Base-by-base conservation (phyloP, 1,140 invertebrate genomes). In the Papilio aristodemus region DNA sequence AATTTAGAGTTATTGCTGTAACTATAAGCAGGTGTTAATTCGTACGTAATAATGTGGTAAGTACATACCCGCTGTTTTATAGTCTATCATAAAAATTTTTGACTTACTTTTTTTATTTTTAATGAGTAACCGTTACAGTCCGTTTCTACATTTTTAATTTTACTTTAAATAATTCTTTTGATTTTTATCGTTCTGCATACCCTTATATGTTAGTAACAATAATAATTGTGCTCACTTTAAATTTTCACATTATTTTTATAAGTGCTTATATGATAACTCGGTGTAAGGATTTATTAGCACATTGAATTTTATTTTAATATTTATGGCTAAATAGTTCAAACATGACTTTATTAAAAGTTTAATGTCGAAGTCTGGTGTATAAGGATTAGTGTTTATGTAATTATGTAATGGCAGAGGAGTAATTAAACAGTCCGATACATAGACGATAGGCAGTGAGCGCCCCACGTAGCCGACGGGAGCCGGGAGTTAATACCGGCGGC, bases 401-500 rank as follows among this genome's bases (percentile, higher is more conserved):
- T 32, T 32, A 32, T 32, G 27, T 32, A 32, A 25, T 22, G 46
- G 17, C 22, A 54, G 46, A 54, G 46, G 19, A 22, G 10, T 54
- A 54, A 54, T 54, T 54, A 54, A 54, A 54, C 46, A 54, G 46
- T 54, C 46, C 46, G 17, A 54, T 54, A 54, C 46, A 22, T 54
- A 54, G 9, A 19, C 46, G 22, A 22, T 54, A 54, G 9, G 46
- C 46, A 54, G 46, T 10, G 9, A 54, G 46, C 17, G 19, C 46
- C 46, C 46, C 19, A 22, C 46, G 9, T 25, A 8, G 46, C 46
- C 39, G 67, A 37, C 11, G 46, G 46, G 9, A 19, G 46, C 10
- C 32, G 37, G 32, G 70, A 72, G 64, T 41, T 69, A 68, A 74
- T 58, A 71, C 59, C 68, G 70, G 68, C 74, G 67, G 73, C 58